These are phyloP conservation scores for Phyllostomus discolor DNA, from an alignment of 2,113 vertebrate species.

Conservation along the genomic window DNA sequence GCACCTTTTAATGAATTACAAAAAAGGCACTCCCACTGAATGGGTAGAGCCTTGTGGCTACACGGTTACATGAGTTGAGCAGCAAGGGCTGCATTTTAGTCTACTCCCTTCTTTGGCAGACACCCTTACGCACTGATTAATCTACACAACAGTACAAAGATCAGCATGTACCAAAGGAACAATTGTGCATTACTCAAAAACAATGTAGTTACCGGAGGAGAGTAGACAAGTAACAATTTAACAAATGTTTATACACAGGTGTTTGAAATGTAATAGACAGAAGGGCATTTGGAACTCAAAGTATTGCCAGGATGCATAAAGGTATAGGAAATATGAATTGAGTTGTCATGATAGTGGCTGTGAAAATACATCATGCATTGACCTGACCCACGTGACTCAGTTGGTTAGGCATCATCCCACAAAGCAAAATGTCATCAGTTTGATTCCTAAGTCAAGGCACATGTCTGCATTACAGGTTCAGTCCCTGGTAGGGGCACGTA, in stretches of 20 bases:
- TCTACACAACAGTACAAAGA: not conserved
- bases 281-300: not conserved
- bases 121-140: not conserved
- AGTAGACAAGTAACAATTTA: not conserved
- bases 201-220: not conserved
- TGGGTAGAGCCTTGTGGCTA: not conserved
- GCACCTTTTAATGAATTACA: not conserved
- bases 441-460: too few relatives aligned
- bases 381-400: too few relatives aligned
- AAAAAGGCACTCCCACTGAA: not conserved
- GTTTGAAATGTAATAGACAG: not conserved
- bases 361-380: not conserved
- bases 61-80: not conserved
- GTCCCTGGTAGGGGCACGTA: too few relatives aligned
- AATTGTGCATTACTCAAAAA: not conserved
- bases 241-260: not conserved
- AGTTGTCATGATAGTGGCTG: not conserved
- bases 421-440: too few relatives aligned
- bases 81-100: not conserved
- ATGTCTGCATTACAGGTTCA: too few relatives aligned
- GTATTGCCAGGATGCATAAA: not conserved
- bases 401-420: too few relatives aligned
- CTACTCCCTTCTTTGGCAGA: not conserved
- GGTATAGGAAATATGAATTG: not conserved
- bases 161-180: not conserved